Base-by-base conservation (phyloP, 2,888 invertebrate genomes). In the Drosophila robusta region DNA sequence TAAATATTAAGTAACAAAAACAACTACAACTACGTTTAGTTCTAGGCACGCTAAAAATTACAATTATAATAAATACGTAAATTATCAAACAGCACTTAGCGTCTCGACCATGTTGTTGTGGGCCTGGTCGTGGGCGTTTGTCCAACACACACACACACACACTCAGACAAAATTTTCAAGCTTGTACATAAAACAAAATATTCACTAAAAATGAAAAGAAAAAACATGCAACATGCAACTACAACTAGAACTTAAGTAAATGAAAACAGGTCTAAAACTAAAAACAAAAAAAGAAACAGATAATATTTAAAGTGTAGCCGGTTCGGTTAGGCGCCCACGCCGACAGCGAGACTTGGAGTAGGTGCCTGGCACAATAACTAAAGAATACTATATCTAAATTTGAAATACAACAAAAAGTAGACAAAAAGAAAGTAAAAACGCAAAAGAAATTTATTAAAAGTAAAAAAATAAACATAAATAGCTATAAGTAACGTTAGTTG, bases 301-400 rank as follows among this genome's bases (percentile, higher is more conserved):
- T 29, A 34, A 54, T 63, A 72, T 77, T 54, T 54, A 72, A 72
- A 63, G 63, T 60, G 45, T 62, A 52, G 78, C 62, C 77, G 58
- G 68, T 62, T 68, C 39, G 51, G 38, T 55, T 54, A 38, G 67
- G 42, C 54, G 66, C 65, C 64, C 70, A 70, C 72, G 42, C 42
- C 56, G 44, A 34, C 57, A 38, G 46, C 49, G 55, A 47, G 38
- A 65, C 57, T 72, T 68, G 70, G 61, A 80, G 67, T 82, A 75
- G 79, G 80, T 81, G 80, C 80, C 79, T 67, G 80, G 80, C 80
- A 81, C 80, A 78, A 64, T 69, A 78, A 81, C 85, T 84, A 84
- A 68, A 75, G 41, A 65, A 58, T 55, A 73, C 64, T 73, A 75
- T 60, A 76, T 67, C 54, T 54, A 18, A 62, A 55, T 26, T 12